A percentile compares a stretch with the other conserved stretches of the same genome.
phyloP scores from a whole-genome alignment of 2,797 vertebrate species.

The Babyrousa celebensis region DNA sequence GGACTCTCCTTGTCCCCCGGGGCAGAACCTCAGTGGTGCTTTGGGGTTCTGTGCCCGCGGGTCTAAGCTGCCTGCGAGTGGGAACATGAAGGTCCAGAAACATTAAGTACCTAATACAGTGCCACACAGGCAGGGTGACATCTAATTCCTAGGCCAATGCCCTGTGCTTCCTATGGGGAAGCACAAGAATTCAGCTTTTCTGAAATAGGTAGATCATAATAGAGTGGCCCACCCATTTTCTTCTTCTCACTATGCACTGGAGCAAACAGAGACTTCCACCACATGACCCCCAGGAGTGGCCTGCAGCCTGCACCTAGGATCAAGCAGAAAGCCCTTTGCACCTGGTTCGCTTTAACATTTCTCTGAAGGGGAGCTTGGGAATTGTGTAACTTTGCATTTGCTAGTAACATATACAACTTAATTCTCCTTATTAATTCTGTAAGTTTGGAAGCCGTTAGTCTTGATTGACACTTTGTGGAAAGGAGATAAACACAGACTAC shows the following conservation, averaged over 20 bases:
- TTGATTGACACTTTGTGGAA: constrained; percentile 63
- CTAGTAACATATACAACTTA: neutral
- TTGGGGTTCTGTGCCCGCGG: neutral
- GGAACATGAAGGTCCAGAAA: neutral
- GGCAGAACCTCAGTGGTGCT: neutral
- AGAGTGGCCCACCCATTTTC: neutral
- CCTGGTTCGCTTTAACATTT: neutral
- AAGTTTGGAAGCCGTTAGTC: constrained; percentile 31
- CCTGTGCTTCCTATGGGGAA: neutral
- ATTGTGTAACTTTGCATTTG: constrained; percentile 22
- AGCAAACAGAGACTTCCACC: neutral
- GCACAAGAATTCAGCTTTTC: neutral
- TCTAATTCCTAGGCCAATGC: neutral
- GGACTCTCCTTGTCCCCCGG: neutral
- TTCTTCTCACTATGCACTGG: neutral
- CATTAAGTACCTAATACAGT: neutral
- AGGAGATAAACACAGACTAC: constrained; percentile 2
- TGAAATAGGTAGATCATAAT: neutral
- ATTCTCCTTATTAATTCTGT: constrained; percentile 33
- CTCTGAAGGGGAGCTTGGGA: neutral
- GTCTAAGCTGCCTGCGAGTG: neutral
- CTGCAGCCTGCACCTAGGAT: no score
- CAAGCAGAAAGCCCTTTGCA: neutral
- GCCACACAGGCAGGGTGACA: neutral
- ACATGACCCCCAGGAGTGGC: neutral